phyloP scores from a whole-genome alignment of 2,888 invertebrate genomes.

The Matsumyia berberina region DNA sequence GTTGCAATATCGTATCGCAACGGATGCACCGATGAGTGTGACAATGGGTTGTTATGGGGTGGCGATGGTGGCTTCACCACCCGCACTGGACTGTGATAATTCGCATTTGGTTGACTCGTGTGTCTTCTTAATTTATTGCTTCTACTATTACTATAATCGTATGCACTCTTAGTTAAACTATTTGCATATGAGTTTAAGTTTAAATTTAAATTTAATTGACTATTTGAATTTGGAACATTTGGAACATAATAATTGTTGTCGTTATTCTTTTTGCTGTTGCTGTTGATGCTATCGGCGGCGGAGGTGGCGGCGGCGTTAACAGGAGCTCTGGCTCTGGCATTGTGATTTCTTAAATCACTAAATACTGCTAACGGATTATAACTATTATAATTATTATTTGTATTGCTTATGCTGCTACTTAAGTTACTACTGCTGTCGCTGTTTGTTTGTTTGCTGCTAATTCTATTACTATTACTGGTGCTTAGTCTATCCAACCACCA shows the following conservation, averaged over 20 bases:
- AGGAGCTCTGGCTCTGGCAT: conserved; percentile 75
- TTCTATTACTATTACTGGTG: conserved; percentile 63
- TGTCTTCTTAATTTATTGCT: conserved; percentile 81
- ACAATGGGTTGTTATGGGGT: conserved; percentile 37
- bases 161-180: conserved; percentile 77
- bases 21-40: conserved; percentile 56
- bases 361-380: conserved; percentile 75
- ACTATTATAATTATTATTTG: conserved; percentile 67
- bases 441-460: conserved; percentile 59
- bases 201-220: conserved; percentile 80
- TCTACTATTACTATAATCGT: conserved; percentile 76
- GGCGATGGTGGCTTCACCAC: conserved; percentile 45
- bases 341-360: conserved; percentile 74
- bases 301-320: conserved; percentile 61
- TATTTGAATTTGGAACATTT: conserved; percentile 84
- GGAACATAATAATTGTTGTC: conserved; percentile 77
- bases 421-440: conserved; percentile 78
- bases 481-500: conserved; percentile 67
- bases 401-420: conserved; percentile 75
- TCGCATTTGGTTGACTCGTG: conserved; percentile 76
- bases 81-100: conserved; percentile 78
- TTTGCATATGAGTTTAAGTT: conserved; percentile 71
- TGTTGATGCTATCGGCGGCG: conserved; percentile 65
- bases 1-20: conserved; percentile 74
- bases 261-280: conserved; percentile 65